These are phyloP conservation scores for Caenorhabditis elegans DNA, from an alignment of 1,140 invertebrate genomes.

Conservation along the genomic window WBcel235 BX284606.5:7557001-7557500, in stretches of 20 bases:
- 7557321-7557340: constrained; percentile 41
- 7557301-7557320: constrained; percentile 58
- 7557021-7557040: constrained; percentile 68
- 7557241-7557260: constrained; percentile 65
- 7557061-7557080: constrained; percentile 65
- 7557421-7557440: constrained; percentile 45
- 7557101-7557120: neutral
- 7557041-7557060: constrained; percentile 70
- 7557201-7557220: too few species aligned
- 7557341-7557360: constrained; percentile 43
- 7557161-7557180: too few species aligned
- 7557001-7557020: constrained; percentile 62
- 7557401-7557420: constrained; percentile 56
- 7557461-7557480: too few species aligned
- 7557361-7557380: constrained; percentile 48
- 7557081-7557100: constrained; percentile 66
- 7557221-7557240: constrained; percentile 60
- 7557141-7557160: too few species aligned
- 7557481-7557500: too few species aligned
- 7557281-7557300: constrained; percentile 61
- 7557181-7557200: too few species aligned
- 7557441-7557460: too few species aligned
- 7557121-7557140: neutral
- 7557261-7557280: constrained; percentile 55
- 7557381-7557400: constrained; percentile 53